Percentiles rank a stretch among this genome's conserved stretches.
These are phyloP conservation scores for Barnardius zonarius DNA, from an alignment of 2,113 vertebrate species.

Conservation along the genomic window DNA sequence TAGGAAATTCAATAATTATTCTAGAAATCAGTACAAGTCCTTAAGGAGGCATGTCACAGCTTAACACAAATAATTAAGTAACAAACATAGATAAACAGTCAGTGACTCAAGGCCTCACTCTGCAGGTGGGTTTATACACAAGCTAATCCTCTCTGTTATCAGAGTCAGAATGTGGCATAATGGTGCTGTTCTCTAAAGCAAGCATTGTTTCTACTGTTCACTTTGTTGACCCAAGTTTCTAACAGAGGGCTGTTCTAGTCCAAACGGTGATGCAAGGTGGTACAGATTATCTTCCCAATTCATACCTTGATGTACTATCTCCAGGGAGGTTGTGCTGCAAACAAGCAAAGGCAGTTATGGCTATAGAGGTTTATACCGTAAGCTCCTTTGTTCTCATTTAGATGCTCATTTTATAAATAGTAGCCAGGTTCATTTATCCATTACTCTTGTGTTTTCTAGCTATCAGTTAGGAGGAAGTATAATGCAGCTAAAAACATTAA, in stretches of 20 bases:
- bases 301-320: neutral
- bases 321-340: neutral
- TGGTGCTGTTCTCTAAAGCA: neutral
- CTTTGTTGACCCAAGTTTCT: neutral
- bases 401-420: neutral
- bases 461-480: neutral
- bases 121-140: neutral
- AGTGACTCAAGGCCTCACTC: neutral
- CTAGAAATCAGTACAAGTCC: neutral
- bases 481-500: neutral
- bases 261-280: fast-evolving
- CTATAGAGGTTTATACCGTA: neutral
- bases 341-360: neutral
- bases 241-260: neutral
- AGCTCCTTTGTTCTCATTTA: neutral
- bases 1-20: neutral
- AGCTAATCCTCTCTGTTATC: neutral
- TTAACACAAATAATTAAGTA: neutral
- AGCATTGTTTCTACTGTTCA: neutral
- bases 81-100: neutral
- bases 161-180: fast-evolving
- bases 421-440: neutral
- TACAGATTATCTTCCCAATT: neutral
- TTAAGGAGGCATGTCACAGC: neutral
- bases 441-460: neutral